A percentile compares a stretch with the other conserved stretches of the same genome.
Evolutionary conservation across 1,140 invertebrate species (phyloP).

Genomic region (Eriosoma lanigerum): DNA sequence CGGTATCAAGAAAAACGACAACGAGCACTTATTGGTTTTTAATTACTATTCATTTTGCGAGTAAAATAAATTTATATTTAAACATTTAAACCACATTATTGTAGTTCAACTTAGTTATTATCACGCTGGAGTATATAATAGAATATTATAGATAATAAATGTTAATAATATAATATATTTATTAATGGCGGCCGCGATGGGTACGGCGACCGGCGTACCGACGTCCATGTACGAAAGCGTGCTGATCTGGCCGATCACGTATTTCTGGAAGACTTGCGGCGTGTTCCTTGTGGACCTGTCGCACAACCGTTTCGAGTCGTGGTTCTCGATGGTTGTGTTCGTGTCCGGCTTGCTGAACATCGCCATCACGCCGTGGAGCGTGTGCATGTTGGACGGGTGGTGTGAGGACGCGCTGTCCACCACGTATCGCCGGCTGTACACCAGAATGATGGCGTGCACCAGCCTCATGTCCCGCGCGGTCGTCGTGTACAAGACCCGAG

Average conservation of each 20-base stretch:
- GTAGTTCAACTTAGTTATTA: too few relatives aligned
- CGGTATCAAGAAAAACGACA: too few relatives aligned
- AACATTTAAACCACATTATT: too few relatives aligned
- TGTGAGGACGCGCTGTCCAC: slow-evolving; percentile 15
- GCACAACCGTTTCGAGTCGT: not conserved
- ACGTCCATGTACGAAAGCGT: not conserved
- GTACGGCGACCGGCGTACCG: not conserved
- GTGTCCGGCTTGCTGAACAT: not conserved
- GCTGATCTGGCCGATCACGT: not conserved
- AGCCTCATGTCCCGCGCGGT: not conserved
- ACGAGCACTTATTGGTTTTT: too few relatives aligned
- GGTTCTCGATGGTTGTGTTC: not conserved
- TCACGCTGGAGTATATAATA: too few relatives aligned
- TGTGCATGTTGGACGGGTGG: slow-evolving; percentile 37
- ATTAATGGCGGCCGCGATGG: too few relatives aligned
- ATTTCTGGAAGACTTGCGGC: slow-evolving; percentile 18
- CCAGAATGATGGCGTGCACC: not conserved
- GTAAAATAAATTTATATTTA: too few relatives aligned
- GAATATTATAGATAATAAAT: too few relatives aligned
- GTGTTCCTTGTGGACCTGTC: not conserved
- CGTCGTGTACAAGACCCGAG: not conserved
- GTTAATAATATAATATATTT: too few relatives aligned
- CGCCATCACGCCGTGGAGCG: not conserved
- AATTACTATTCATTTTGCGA: too few relatives aligned
- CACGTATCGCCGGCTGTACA: slow-evolving; percentile 18